Evolutionary conservation across 2,888 invertebrate genomes (phyloP).

Genomic region (Hydrotaea diabolus): DNA sequence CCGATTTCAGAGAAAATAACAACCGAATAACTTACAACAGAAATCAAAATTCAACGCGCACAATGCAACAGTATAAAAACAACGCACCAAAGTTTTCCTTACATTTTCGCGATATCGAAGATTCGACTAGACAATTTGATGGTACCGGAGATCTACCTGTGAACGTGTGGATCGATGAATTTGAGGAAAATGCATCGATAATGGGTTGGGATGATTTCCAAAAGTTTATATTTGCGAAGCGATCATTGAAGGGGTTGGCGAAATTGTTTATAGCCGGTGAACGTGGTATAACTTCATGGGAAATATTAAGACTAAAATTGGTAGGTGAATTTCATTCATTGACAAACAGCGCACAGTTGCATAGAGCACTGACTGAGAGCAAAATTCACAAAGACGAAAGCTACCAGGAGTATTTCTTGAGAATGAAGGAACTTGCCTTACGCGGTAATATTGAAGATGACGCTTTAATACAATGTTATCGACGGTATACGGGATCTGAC

Average conservation of each 20-base stretch:
- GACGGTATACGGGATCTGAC: constrained; percentile 75
- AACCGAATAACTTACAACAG: not conserved
- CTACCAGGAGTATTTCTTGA: constrained; percentile 76
- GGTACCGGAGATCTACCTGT: constrained; percentile 35
- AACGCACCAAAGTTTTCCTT: constrained; percentile 32
- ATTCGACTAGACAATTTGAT: constrained; percentile 49
- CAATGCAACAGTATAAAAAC: not conserved
- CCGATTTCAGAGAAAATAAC: not conserved
- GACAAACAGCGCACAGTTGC: constrained; percentile 56
- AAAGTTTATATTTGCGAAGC: constrained; percentile 54
- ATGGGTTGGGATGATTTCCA: constrained; percentile 61
- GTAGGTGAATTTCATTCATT: constrained; percentile 54
- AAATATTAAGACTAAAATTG: constrained; percentile 35
- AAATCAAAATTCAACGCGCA: not conserved
- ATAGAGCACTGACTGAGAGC: constrained; percentile 59
- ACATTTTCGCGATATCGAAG: constrained; percentile 54
- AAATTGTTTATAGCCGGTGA: constrained; percentile 61
- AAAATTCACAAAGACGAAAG: constrained; percentile 75
- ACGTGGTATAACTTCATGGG: constrained; percentile 46
- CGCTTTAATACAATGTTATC: constrained; percentile 76
- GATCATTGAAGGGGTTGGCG: constrained; percentile 57
- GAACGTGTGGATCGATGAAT: constrained; percentile 42
- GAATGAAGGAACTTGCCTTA: constrained; percentile 77
- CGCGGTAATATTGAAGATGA: constrained; percentile 74
- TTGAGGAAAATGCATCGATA: constrained; percentile 48